Evolutionary conservation across 2,888 invertebrate genomes (phyloP), one percentile per base, ranked within the genome.

Genomic region (Cabera pusaria): DNA sequence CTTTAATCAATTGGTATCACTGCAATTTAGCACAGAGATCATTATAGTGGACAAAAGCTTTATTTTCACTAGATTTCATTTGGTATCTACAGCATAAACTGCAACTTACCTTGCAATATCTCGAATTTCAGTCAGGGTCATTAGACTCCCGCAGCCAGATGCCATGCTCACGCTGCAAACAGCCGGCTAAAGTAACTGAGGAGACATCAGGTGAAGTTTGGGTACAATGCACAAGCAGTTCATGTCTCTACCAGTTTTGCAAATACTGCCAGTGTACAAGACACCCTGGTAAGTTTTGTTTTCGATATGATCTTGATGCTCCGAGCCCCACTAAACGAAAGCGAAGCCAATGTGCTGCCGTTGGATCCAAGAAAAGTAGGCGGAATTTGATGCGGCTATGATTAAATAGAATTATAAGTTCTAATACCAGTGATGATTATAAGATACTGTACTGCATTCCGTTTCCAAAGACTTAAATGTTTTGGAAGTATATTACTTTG

Each of bases 171-270:
- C 68, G 80, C 16, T 90, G 90, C 48, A 54, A 66, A 10, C 75
- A 78, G 25, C 89, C 89, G 6, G 84, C 89, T n/a, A 84, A 83
- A 59, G 72, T 89, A n/a, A 82, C 77, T 24, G 64, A 74, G 41
- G 84, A 85, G 50, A 26, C 45, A 14, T 57, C 72, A 18, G 87
- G 84, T 37, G 91, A 90, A 70, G 79, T 88, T 59, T 91, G 90
- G 90, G 86, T 82, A 31, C 84, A 89, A 64, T 91, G 91, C 64
- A 84, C 83, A 49, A 83, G 82, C 59, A 52, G 47, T 37, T 76
- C 77, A 52, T 90, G 90, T 70, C 64, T 81, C 23, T 86, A 84
- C 71, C 80, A 87, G 63, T 91, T 89, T 66, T 90, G 91, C 66
- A 84, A 75, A 52, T 76, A 78, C 63, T 91, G 89, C 59, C 80